A percentile compares a stretch with the other conserved stretches of the same genome.
phyloP scores from a whole-genome alignment of 2,113 vertebrate genomes.

The Eleginops maclovinus region DNA sequence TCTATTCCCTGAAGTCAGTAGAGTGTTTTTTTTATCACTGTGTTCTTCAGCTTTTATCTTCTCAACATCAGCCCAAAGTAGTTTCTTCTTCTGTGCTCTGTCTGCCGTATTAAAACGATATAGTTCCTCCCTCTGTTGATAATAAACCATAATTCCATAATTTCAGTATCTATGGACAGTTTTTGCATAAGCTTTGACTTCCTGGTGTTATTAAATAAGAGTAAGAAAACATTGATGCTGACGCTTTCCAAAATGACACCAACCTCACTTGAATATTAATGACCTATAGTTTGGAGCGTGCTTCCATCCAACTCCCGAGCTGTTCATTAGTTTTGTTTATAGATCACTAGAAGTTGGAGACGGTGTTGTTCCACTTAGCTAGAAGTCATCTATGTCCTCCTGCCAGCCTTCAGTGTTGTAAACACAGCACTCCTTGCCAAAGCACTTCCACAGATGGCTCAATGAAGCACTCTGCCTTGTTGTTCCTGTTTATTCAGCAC shows the following conservation, averaged over 20 bases:
- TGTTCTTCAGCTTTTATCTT: constrained; percentile 17
- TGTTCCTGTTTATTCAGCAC: constrained; percentile 82
- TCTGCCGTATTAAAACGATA: too few relatives aligned
- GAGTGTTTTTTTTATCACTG: constrained; percentile 13
- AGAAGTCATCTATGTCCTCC: constrained; percentile 64
- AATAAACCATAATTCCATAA: neutral
- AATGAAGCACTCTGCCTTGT: constrained; percentile 72
- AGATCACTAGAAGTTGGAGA: constrained; percentile 50
- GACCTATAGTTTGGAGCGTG: neutral
- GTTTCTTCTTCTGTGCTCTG: neutral
- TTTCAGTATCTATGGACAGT: neutral
- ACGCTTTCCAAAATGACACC: neutral
- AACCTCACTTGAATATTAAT: constrained; percentile 1
- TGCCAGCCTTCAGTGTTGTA: constrained; percentile 68
- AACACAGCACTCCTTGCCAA: constrained; percentile 71
- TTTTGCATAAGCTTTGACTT: neutral
- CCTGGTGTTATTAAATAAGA: neutral
- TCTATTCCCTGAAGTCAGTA: constrained; percentile 40
- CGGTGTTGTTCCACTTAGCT: constrained; percentile 54
- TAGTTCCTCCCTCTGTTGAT: too few relatives aligned
- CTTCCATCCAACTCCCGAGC: constrained; percentile 5
- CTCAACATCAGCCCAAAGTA: neutral
- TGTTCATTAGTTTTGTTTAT: constrained; percentile 42
- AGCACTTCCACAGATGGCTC: constrained; percentile 79
- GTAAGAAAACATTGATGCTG: neutral